phyloP scores from a whole-genome alignment of 2,113 vertebrate genomes.

The Calidris pugnax region DNA sequence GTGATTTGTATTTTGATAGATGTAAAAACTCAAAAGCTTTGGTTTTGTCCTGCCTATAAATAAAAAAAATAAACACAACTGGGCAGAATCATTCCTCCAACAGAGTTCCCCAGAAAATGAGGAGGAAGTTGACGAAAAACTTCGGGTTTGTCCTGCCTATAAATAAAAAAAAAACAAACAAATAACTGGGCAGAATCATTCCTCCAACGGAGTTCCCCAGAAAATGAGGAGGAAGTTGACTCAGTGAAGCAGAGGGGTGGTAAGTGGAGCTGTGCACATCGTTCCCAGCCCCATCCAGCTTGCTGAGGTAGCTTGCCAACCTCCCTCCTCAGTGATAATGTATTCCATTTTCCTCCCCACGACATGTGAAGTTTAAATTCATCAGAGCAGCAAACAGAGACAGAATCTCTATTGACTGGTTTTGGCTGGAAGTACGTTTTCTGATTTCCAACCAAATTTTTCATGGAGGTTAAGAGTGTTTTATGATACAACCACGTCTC shows the following conservation, averaged over 20 bases:
- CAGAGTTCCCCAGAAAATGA: not conserved
- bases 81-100: not conserved
- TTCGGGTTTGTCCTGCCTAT: not conserved
- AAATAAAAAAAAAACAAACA: not conserved
- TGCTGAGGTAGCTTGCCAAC: not conserved
- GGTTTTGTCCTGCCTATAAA: not conserved
- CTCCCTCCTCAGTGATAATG: not conserved
- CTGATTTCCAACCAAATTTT: conserved; percentile 16
- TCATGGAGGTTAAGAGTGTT: not conserved
- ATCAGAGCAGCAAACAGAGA: not conserved
- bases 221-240: not conserved
- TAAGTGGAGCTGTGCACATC: not conserved
- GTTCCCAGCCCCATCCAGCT: not conserved
- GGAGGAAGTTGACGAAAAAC: not conserved
- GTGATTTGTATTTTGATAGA: not conserved
- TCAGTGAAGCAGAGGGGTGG: not conserved
- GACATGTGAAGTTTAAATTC: conserved; percentile 30
- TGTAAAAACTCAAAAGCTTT: not conserved
- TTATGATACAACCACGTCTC: not conserved
- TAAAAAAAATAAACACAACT: not conserved
- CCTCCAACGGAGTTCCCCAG: not conserved
- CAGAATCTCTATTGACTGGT: conserved; percentile 34
- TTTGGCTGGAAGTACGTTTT: conserved; percentile 40
- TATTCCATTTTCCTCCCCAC: not conserved
- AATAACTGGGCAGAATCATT: not conserved